phyloP scores from a whole-genome alignment of 2,888 invertebrate genomes.

The Dendrolimus houi region DNA sequence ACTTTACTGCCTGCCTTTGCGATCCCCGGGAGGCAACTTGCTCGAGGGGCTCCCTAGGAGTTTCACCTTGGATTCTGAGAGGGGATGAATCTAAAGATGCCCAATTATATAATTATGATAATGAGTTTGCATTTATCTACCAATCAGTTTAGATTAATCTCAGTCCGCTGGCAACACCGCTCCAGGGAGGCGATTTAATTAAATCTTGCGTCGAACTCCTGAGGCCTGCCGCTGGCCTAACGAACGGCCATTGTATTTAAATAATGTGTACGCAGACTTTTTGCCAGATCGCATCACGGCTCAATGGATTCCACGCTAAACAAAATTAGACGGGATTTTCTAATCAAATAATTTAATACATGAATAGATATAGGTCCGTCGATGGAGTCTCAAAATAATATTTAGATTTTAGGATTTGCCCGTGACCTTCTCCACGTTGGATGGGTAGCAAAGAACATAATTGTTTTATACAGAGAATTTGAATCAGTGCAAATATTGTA shows the following conservation, averaged over 20 bases:
- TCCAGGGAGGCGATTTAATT: slow-evolving; percentile 69
- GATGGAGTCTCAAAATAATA: slow-evolving; percentile 2
- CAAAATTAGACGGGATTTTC: slow-evolving; percentile 26
- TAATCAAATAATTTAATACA: slow-evolving; percentile 3
- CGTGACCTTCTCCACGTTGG: no score
- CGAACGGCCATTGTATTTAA: slow-evolving; percentile 74
- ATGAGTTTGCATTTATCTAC: no score
- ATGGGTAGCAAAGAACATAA: no score
- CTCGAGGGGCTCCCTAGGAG: no score
- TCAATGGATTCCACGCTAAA: slow-evolving; percentile 24
- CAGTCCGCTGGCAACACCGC: slow-evolving; percentile 8
- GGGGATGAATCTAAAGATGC: no score
- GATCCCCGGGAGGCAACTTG: no score
- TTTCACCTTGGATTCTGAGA: no score
- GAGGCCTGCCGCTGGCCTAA: slow-evolving; percentile 67
- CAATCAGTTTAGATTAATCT: no score
- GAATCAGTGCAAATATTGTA: no score
- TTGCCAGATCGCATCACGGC: slow-evolving; percentile 42
- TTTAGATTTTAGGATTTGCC: neutral
- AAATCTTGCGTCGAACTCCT: slow-evolving; percentile 79
- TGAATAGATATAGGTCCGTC: slow-evolving; percentile 10
- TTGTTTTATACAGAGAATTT: no score
- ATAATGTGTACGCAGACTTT: slow-evolving; percentile 70
- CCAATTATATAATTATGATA: no score
- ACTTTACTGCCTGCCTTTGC: no score